Evolutionary conservation across 2,888 invertebrate genomes (phyloP).

Genomic region (Volucella inanis): DNA sequence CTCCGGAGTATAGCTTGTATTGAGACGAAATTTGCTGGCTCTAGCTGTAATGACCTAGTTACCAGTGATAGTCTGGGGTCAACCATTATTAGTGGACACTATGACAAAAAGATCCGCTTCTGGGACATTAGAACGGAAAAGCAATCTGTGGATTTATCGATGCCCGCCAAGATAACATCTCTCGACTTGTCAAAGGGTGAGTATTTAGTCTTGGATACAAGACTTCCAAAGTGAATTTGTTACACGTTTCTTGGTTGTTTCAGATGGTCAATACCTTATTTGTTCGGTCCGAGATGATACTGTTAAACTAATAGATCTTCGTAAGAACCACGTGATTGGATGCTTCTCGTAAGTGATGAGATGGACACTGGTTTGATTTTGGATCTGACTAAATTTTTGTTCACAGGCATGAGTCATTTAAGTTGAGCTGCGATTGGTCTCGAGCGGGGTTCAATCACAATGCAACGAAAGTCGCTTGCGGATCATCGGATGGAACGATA

Average conservation of each 20-base stretch:
- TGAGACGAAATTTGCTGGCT: constrained; percentile 97
- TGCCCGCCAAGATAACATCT: constrained; percentile 97
- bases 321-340: constrained; percentile 95
- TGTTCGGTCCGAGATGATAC: constrained; percentile 98
- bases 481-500: constrained; percentile 95
- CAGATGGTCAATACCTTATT: constrained; percentile 95
- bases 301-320: constrained; percentile 95
- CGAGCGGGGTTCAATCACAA: constrained; percentile 96
- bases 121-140: constrained; percentile 97
- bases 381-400: constrained; percentile 4
- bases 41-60: constrained; percentile 98
- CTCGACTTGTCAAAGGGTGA: constrained; percentile 95
- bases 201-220: not conserved
- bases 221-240: not conserved
- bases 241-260: constrained; percentile 73
- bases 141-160: constrained; percentile 92
- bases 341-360: constrained; percentile 91
- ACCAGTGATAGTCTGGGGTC: constrained; percentile 92
- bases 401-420: constrained; percentile 95
- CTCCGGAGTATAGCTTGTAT: constrained; percentile 95
- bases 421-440: constrained; percentile 97
- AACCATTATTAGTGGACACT: constrained; percentile 98
- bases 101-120: constrained; percentile 97
- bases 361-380: not conserved
- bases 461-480: constrained; percentile 94